A percentile compares a stretch with the other conserved stretches of the same genome.
Evolutionary conservation across 2,888 invertebrate genomes (phyloP).

Genomic region (Athalia cordata): DNA sequence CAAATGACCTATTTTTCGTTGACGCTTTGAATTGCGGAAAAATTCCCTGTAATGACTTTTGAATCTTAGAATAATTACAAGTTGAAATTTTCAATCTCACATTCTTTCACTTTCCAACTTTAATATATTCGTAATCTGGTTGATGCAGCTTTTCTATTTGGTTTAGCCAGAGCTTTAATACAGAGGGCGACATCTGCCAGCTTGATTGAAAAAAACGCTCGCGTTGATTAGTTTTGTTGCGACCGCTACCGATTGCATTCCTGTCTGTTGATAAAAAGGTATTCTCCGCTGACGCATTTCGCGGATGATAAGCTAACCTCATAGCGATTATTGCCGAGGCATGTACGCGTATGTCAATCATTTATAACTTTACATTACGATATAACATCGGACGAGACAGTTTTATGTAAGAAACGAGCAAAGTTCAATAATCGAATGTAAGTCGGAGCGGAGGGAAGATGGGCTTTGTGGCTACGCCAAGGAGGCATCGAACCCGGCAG

Average conservation of each 20-base stretch:
- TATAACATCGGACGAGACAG: no score
- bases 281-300: background rate
- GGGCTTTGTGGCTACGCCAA: conserved; percentile 26
- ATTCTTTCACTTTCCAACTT: no score
- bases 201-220: background rate
- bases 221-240: background rate
- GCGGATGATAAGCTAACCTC: no score
- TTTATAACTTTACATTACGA: no score
- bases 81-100: no score
- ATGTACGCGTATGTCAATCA: no score
- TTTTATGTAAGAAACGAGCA: background rate
- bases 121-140: background rate
- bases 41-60: no score
- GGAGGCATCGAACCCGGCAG: conserved; percentile 39
- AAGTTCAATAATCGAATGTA: background rate
- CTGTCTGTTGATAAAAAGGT: background rate
- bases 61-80: no score
- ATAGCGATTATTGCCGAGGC: no score
- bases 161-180: background rate
- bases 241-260: background rate
- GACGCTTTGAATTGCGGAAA: no score
- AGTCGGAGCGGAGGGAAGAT: background rate
- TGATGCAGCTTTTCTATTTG: background rate
- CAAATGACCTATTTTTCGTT: no score
- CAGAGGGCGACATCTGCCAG: conserved; percentile 1